Conservation (phyloP, 2,113 vertebrate genomes). For the Pampusana beccarii region DNA sequence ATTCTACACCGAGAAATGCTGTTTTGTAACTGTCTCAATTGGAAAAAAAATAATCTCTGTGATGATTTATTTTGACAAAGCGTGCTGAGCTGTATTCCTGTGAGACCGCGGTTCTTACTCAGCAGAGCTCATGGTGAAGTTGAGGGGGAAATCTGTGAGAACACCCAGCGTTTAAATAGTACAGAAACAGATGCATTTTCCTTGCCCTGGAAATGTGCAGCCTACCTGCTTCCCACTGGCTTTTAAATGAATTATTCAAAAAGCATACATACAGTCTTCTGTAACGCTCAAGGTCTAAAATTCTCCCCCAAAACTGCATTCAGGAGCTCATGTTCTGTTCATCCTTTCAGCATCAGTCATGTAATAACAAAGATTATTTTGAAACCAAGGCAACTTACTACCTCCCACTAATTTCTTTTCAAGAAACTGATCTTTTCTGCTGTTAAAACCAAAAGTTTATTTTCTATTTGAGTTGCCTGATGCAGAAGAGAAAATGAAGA, state of each 20-base stretch:
- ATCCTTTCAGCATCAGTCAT: neutral
- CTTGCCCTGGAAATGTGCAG: neutral
- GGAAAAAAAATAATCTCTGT: neutral
- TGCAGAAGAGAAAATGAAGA: neutral
- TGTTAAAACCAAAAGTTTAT: neutral
- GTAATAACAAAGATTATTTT: constrained; percentile 54
- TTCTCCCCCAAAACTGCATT: constrained; percentile 1
- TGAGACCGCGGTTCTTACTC: neutral
- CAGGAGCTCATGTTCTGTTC: neutral
- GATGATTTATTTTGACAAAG: neutral
- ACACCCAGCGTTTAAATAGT: neutral
- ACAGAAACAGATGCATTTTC: neutral
- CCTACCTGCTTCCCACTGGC: neutral
- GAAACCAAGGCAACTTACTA: constrained; percentile 21
- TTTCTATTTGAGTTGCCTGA: neutral
- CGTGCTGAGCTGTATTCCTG: neutral
- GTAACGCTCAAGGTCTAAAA: neutral
- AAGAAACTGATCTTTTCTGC: neutral
- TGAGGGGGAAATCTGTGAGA: neutral
- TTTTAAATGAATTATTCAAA: constrained; percentile 31
- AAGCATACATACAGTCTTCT: neutral
- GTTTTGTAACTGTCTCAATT: neutral
- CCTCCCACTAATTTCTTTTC: constrained; percentile 2
- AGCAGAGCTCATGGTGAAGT: neutral
- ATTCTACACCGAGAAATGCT: neutral